Evolutionary conservation across 1,140 invertebrate genomes (phyloP), one percentile per base, ranked within the genome.

Genomic region (Eubasilissa regina): DNA sequence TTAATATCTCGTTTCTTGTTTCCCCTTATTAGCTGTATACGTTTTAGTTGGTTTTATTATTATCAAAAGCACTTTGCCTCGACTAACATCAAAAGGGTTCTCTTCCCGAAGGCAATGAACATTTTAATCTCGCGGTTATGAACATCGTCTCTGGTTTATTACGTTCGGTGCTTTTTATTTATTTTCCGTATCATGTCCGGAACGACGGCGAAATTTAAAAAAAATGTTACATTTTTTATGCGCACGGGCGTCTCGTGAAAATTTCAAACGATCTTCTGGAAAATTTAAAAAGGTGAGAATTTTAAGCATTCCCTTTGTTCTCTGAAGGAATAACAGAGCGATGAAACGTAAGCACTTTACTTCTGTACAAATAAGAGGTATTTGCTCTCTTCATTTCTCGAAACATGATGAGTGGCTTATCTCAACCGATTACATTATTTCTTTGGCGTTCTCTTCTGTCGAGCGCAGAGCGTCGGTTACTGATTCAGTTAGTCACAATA

Each of bases 261-360:
- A 64, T 25, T 13, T 64, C 21, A n/a, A 35, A 64, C 19, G 13
- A 64, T 25, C 35, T 8, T 25, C n/a, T 35, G 9, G 21, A 43
- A 25, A 64, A 64, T 64, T 64, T 64, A 25, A n/a, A 12, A 64
- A 64, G 60, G 60, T 64, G 60, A 64, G 35, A 64, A 35, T 64
- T 64, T 64, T 21, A n/a, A 64, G 35, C 60, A 64, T 25, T 64
- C 35, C 60, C 60, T 64, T 64, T 64, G 60, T 64, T 64, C 60
- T 64, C 13, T 64, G 11, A 15, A 51, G 48, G n/a, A 15, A 13
- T 43, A 43, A n/a, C 60, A n/a, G 60, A 64, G 25, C n/a, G 3
- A 51, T 51, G n/a, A n/a, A n/a, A 51, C 48, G n/a, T 51, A 51
- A 51, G 48, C 48, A 51, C 48, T 12, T 12, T 51, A 12, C 48